Percentiles rank a stretch among this genome's conserved stretches.
Evolutionary conservation across 2,113 vertebrate genomes (phyloP).

Genomic region (Pyxicephalus adspersus): DNA sequence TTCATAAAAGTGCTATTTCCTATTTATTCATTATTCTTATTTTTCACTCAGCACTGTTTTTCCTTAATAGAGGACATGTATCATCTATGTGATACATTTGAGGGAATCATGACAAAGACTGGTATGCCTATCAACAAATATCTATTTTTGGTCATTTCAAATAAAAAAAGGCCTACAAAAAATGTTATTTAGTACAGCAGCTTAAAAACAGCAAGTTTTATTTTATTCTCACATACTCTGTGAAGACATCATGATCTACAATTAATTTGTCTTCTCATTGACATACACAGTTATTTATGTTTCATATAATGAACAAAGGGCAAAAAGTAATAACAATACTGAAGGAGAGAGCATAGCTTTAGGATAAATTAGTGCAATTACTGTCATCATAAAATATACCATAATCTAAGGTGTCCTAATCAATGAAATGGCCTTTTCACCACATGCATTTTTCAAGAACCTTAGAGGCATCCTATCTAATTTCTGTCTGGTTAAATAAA

Average conservation of each 20-base stretch:
- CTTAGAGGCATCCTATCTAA: neutral
- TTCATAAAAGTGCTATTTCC: no score
- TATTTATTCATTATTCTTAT: no score
- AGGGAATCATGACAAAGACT: neutral
- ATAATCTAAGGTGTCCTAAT: constrained; percentile 2
- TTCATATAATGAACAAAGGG: constrained; percentile 28
- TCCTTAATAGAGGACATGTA: no score
- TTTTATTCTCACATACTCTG: constrained; percentile 3
- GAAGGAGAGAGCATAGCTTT: constrained; percentile 1
- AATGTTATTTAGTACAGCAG: constrained; percentile 4
- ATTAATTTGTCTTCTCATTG: constrained; percentile 41
- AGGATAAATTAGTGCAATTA: constrained; percentile 33
- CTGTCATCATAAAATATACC: constrained; percentile 31
- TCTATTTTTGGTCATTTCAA: neutral
- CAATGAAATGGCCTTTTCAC: constrained; percentile 12
- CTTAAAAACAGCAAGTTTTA: constrained; percentile 18
- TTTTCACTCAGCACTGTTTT: no score
- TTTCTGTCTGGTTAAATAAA: neutral
- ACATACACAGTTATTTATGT: constrained; percentile 45
- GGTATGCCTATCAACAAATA: neutral
- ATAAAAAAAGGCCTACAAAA: constrained; percentile 17
- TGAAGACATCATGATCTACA: constrained; percentile 42
- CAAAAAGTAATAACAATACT: constrained; percentile 40
- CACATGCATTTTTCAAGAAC: neutral
- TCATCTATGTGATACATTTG: neutral